Conservation (phyloP, 2,797 vertebrate genomes). For the Spinus pinus region DNA sequence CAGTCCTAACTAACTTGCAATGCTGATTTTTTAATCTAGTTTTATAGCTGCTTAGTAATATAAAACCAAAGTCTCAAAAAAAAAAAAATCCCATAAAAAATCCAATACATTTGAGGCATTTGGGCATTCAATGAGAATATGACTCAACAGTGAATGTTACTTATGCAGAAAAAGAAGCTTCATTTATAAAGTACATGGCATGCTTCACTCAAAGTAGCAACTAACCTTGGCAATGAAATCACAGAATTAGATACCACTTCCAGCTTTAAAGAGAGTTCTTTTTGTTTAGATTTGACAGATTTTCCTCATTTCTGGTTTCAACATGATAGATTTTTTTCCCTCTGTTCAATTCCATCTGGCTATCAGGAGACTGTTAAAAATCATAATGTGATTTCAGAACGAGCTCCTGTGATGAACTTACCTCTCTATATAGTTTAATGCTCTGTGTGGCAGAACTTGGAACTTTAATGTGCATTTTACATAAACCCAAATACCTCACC, state of each 20-base stretch:
- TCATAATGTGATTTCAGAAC: neutral
- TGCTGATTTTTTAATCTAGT: neutral
- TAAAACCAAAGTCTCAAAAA: neutral
- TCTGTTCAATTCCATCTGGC: neutral
- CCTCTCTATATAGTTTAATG: neutral
- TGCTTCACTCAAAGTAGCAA: neutral
- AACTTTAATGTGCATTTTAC: neutral
- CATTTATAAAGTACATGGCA: neutral
- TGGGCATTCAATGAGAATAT: neutral
- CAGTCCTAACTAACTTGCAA: neutral
- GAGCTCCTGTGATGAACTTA: neutral
- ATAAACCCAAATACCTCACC: neutral
- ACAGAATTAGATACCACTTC: neutral
- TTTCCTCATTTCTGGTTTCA: neutral
- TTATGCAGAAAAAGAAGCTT: neutral
- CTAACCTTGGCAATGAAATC: neutral
- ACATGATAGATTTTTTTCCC: neutral
- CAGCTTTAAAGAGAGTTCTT: neutral
- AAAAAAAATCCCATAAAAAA: neutral
- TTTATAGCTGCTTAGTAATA: constrained; percentile 8
- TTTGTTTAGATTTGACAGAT: neutral
- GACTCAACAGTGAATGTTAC: neutral
- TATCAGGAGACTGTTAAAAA: neutral
- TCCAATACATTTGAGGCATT: neutral
- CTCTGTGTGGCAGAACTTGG: neutral